These are phyloP conservation scores for Oenanthe melanoleuca DNA, from an alignment of 2,113 vertebrate genomes.

Conservation along the genomic window DNA sequence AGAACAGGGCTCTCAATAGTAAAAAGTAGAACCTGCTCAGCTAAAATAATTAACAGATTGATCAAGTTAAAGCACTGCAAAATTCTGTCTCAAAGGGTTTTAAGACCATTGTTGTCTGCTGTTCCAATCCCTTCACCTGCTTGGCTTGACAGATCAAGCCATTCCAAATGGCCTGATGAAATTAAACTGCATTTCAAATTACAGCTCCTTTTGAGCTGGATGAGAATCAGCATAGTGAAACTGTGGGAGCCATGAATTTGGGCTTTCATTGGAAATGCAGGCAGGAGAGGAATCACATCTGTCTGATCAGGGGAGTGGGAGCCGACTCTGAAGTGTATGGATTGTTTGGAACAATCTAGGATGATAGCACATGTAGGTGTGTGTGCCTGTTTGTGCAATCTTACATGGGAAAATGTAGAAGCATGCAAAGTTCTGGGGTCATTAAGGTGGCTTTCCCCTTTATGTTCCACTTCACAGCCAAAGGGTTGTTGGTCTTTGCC, in stretches of 20 bases:
- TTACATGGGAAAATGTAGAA: background rate
- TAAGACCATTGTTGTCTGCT: background rate
- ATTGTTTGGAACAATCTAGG: background rate
- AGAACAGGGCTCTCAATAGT: background rate
- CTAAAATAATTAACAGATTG: background rate
- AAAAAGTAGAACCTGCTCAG: background rate
- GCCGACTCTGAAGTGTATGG: background rate
- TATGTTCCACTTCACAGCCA: background rate
- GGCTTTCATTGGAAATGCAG: background rate
- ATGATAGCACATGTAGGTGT: background rate
- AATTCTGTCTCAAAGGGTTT: background rate
- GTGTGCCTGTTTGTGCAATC: rapidly evolving
- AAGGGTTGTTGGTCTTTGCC: background rate
- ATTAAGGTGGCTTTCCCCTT: background rate
- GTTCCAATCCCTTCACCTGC: background rate
- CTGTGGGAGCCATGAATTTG: background rate
- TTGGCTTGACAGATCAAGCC: background rate
- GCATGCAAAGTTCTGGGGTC: background rate
- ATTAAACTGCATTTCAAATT: background rate
- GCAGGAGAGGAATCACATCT: background rate
- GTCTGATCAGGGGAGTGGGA: background rate
- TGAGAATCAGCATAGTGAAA: background rate
- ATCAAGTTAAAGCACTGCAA: background rate
- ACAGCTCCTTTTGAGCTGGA: background rate
- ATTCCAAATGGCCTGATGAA: too few relatives aligned